Conservation (phyloP, 2,113 vertebrate genomes). For the Sisor rabdophorus region DNA sequence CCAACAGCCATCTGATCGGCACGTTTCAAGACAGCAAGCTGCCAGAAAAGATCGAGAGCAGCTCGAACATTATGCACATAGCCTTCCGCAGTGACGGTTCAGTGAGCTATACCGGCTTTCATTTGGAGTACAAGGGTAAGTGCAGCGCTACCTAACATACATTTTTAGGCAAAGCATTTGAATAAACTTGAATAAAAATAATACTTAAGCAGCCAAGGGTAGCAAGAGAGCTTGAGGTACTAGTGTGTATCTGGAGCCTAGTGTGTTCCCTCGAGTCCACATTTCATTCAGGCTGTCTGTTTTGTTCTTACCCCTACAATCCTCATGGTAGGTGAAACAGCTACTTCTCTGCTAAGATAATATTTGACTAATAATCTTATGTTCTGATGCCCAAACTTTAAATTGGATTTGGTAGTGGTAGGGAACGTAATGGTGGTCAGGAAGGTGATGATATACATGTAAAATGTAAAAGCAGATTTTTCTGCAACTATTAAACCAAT, state of each 20-base stretch:
- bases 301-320: neutral
- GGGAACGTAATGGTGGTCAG: too few species aligned
- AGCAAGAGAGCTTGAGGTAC: neutral
- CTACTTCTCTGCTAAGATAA: neutral
- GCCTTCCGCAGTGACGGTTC: conserved; percentile 97
- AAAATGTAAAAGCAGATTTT: neutral
- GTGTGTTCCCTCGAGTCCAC: neutral
- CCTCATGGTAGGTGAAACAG: too few species aligned
- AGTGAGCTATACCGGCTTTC: conserved; percentile 97
- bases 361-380: too few species aligned
- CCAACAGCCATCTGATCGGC: conserved; percentile 86
- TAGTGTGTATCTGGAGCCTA: too few species aligned
- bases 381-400: too few species aligned
- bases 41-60: conserved; percentile 95
- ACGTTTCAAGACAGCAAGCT: conserved; percentile 97
- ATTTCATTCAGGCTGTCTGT: neutral
- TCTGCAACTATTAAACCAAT: neutral
- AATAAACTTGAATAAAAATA: neutral
- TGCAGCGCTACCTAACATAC: neutral
- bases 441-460: too few species aligned
- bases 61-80: conserved; percentile 91
- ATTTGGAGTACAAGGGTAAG: conserved; percentile 97
- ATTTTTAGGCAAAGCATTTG: neutral
- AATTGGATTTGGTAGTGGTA: too few species aligned
- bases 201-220: too few species aligned